Evolutionary conservation across 1,140 invertebrate species (phyloP).

Genomic region (Cyclargus thomasi): DNA sequence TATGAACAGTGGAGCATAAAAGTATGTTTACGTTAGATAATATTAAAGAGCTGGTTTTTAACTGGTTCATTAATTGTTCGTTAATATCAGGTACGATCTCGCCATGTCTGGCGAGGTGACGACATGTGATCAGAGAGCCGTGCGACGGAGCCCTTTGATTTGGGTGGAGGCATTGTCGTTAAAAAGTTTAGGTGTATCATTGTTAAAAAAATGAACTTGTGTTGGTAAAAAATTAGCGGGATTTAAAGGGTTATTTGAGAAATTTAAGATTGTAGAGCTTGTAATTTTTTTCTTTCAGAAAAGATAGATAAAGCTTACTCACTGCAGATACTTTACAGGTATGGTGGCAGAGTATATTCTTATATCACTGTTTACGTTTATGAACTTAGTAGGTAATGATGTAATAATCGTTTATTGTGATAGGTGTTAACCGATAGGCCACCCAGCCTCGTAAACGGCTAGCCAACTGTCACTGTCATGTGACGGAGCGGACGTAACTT

Average conservation of each 20-base stretch:
- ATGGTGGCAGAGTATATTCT: too few species aligned
- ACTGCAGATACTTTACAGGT: too few species aligned
- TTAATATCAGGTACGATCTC: constrained; percentile 14
- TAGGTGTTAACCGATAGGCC: constrained; percentile 40
- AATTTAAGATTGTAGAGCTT: too few species aligned
- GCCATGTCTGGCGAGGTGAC: constrained; percentile 26
- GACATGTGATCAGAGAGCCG: constrained; percentile 44
- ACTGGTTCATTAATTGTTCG: background rate
- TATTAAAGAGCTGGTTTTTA: background rate
- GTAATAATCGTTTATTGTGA: constrained; percentile 5
- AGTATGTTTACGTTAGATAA: too few species aligned
- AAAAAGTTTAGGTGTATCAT: constrained; percentile 4
- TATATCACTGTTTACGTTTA: too few species aligned
- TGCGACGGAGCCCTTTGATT: constrained; percentile 23
- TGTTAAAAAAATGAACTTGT: background rate
- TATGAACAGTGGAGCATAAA: too few species aligned
- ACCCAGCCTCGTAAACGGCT: constrained; percentile 43
- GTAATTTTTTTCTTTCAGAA: too few species aligned
- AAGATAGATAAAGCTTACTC: too few species aligned
- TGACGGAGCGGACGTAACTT: constrained; percentile 68
- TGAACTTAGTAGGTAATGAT: too few species aligned
- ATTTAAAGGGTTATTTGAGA: too few species aligned
- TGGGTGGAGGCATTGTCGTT: constrained; percentile 6
- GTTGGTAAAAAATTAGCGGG: background rate
- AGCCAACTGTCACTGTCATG: constrained; percentile 63